Percentiles rank a stretch among this genome's conserved stretches.
These are phyloP conservation scores for Apostichopus californicus DNA, from an alignment of 35 echinoderm and acorn worm species.

Conservation along the genomic window DNA sequence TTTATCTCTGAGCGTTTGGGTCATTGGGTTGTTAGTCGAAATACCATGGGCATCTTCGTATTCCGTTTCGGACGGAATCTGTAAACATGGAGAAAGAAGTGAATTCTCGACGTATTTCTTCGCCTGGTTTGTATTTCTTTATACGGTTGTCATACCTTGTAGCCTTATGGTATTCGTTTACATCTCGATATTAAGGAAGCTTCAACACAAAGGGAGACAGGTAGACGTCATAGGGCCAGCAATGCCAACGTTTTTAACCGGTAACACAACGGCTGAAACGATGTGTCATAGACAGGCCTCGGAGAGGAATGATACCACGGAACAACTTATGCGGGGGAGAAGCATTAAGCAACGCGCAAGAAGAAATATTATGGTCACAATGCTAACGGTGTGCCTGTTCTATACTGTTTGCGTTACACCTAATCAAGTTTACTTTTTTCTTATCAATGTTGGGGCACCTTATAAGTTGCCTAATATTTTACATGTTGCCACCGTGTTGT, in stretches of 20 bases:
- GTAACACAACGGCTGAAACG: background rate
- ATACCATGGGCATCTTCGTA: conserved; percentile 28
- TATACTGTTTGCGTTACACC: conserved; percentile 54
- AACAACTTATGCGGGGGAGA: background rate
- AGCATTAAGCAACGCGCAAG: background rate
- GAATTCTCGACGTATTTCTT: background rate
- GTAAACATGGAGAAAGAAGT: background rate
- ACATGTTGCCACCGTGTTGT: background rate
- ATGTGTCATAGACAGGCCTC: background rate
- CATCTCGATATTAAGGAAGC: conserved; percentile 34
- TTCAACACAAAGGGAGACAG: background rate
- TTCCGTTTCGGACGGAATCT: conserved; percentile 24
- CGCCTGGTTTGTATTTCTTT: conserved; percentile 33
- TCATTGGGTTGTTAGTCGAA: conserved; percentile 42
- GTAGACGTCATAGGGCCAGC: background rate
- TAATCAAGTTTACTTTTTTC: conserved; percentile 32
- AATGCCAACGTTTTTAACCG: background rate
- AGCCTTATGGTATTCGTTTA: conserved; percentile 55
- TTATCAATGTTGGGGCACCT: background rate
- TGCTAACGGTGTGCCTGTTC: conserved; percentile 26
- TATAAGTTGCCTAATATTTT: background rate
- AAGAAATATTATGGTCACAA: conserved; percentile 28
- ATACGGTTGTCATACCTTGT: conserved; percentile 19
- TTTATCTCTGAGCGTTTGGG: conserved; percentile 43
- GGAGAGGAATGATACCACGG: background rate